phyloP scores from a whole-genome alignment of 2,888 invertebrate genomes.

The Gasteruption jaculator region DNA sequence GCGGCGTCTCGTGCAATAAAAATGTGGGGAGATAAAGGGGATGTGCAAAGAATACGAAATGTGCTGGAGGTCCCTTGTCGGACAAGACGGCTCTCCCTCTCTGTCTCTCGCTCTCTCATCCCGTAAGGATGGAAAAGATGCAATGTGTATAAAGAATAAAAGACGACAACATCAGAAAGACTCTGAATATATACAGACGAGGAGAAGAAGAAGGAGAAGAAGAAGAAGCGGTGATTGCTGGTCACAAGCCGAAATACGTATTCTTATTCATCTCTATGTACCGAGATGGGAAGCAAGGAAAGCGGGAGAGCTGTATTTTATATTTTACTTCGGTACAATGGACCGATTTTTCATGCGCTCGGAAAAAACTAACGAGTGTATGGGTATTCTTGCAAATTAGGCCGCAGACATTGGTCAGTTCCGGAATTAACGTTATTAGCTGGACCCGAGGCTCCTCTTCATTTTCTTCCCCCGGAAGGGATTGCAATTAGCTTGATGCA shows the following conservation, averaged over 20 bases:
- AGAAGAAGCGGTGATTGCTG: slow-evolving; percentile 31
- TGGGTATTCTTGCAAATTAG: too few species aligned
- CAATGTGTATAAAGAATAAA: too few species aligned
- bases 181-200: slow-evolving; percentile 8
- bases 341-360: slow-evolving; percentile 35
- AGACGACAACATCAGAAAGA: too few species aligned
- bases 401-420: too few species aligned
- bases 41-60: slow-evolving; percentile 50
- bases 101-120: slow-evolving; percentile 5
- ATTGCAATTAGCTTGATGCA: too few species aligned
- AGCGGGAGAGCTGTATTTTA: slow-evolving; percentile 23
- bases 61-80: slow-evolving; percentile 26
- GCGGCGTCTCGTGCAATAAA: slow-evolving; percentile 42
- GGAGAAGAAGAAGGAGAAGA: neutral
- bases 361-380: too few species aligned
- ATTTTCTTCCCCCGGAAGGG: too few species aligned
- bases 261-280: slow-evolving; percentile 26
- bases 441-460: too few species aligned
- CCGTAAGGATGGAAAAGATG: too few species aligned
- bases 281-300: too few species aligned
- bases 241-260: slow-evolving; percentile 25
- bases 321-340: slow-evolving; percentile 30
- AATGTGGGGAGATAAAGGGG: slow-evolving; percentile 46
- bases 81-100: slow-evolving; percentile 14
- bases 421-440: too few species aligned